Percentiles rank a stretch among this genome's conserved stretches.
Evolutionary conservation across 2,797 vertebrate species (phyloP).

Genomic region (Prunella strophiata): DNA sequence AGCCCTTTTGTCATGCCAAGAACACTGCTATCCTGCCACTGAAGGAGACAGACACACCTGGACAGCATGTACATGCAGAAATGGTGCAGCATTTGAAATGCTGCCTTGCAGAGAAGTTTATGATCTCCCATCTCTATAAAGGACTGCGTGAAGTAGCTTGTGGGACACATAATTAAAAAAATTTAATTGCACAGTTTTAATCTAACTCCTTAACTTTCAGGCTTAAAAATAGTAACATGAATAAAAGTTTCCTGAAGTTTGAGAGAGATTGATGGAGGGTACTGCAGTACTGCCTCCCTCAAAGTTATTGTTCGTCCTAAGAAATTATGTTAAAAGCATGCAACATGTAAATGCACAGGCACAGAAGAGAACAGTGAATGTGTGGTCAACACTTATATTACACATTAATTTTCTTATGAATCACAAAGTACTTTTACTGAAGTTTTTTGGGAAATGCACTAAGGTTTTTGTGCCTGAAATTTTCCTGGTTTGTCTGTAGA

Average conservation of each 20-base stretch:
- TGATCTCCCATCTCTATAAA: neutral
- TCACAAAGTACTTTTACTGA: neutral
- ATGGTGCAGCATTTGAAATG: neutral
- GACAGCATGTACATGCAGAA: accelerated
- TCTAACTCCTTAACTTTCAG: neutral
- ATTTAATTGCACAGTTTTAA: neutral
- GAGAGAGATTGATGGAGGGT: neutral
- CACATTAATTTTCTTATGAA: neutral
- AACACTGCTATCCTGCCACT: accelerated
- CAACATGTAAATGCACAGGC: neutral
- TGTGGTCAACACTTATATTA: neutral
- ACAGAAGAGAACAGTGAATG: neutral
- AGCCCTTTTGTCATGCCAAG: accelerated
- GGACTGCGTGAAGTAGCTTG: neutral
- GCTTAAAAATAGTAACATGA: accelerated
- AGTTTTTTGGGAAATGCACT: neutral
- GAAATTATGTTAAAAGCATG: neutral
- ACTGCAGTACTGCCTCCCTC: neutral
- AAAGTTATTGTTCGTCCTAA: neutral
- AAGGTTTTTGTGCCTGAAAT: neutral
- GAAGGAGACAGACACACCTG: accelerated
- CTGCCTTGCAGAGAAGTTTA: neutral
- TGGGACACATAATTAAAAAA: neutral
- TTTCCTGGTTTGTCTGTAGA: neutral
- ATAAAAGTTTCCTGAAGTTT: neutral